Conservation (phyloP, 2,797 vertebrate species). For the Hydrophis major region DNA sequence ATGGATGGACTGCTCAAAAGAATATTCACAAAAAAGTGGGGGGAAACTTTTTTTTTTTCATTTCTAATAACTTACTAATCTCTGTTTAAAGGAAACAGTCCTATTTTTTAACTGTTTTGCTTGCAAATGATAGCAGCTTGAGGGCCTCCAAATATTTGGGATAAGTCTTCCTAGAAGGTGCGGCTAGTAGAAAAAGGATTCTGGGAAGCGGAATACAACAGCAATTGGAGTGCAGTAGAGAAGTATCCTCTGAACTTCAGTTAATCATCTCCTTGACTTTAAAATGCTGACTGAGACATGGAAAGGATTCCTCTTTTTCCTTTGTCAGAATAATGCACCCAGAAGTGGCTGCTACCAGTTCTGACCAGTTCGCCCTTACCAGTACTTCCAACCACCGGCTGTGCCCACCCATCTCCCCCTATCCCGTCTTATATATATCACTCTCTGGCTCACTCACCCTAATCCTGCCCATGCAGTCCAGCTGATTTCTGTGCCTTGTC, state of each 20-base stretch:
- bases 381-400: too few relatives aligned
- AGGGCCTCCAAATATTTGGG: neutral
- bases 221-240: neutral
- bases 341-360: too few relatives aligned
- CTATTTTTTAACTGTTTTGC: neutral
- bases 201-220: neutral
- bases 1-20: neutral
- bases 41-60: neutral
- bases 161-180: neutral
- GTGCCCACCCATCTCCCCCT: too few relatives aligned
- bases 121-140: neutral
- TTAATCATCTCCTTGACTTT: neutral
- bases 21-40: neutral
- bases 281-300: neutral
- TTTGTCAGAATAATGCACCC: neutral
- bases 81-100: neutral
- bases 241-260: neutral
- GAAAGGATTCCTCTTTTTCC: neutral
- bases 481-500: too few relatives aligned
- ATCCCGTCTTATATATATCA: too few relatives aligned
- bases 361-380: too few relatives aligned
- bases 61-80: neutral
- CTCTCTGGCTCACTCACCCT: too few relatives aligned
- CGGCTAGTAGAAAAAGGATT: neutral
- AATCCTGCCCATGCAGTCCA: too few relatives aligned